A percentile compares a stretch with the other conserved stretches of the same genome.
phyloP scores from a whole-genome alignment of 2,888 invertebrate genomes.

The Pollenia angustigena region DNA sequence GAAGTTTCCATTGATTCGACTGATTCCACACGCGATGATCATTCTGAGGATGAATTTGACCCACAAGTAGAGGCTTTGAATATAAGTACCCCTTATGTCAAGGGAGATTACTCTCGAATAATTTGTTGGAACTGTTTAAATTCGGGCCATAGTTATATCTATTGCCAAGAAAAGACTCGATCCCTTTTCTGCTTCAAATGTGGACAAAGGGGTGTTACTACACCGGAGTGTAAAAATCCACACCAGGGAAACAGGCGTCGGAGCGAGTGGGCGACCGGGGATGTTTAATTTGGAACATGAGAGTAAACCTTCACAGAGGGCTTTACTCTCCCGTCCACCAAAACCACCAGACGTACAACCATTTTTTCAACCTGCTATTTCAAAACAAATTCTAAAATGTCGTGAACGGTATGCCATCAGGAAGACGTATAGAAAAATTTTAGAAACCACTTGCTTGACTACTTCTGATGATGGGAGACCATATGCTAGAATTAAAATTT shows the following conservation, averaged over 20 bases:
- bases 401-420: not conserved
- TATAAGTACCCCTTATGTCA: too few species aligned
- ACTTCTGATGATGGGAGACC: not conserved
- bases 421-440: not conserved
- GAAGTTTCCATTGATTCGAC: not conserved
- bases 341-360: not conserved
- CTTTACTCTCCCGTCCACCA: not conserved
- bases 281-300: not conserved
- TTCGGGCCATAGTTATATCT: too few species aligned
- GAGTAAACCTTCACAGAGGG: not conserved
- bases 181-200: not conserved
- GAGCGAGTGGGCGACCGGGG: not conserved
- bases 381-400: too few species aligned
- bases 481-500: not conserved
- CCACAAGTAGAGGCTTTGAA: too few species aligned
- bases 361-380: too few species aligned
- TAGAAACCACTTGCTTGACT: not conserved
- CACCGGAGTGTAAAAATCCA: not conserved
- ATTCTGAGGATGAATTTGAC: too few species aligned
- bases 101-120: too few species aligned
- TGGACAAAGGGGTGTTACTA: not conserved
- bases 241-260: constrained; percentile 24
- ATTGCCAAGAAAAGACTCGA: not conserved
- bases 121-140: too few species aligned
- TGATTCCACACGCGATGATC: too few species aligned